Conservation (phyloP, 2,113 vertebrate species). For the Periophthalmodon schlosseri region DNA sequence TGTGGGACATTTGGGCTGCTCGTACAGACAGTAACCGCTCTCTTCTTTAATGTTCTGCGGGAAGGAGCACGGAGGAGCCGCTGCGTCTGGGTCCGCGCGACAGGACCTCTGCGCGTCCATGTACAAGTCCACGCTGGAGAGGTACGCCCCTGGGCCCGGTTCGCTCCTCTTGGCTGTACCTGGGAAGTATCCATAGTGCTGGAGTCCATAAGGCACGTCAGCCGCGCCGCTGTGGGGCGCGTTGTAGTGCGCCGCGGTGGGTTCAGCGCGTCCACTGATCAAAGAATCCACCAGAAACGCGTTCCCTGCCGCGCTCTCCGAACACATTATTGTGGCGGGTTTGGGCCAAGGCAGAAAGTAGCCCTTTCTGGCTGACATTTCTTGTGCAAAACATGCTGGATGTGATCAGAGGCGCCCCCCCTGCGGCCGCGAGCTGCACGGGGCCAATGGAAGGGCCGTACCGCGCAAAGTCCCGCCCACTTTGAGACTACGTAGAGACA, state of each 20-base stretch:
- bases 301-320: conserved; percentile 95
- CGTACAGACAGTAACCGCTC: conserved; percentile 95
- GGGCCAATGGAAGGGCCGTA: conserved; percentile 90
- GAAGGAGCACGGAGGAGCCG: conserved; percentile 88
- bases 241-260: conserved; percentile 86
- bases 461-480: conserved; percentile 87
- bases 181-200: conserved; percentile 96
- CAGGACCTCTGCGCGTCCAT: conserved; percentile 93
- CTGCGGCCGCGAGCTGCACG: conserved; percentile 80
- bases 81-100: conserved; percentile 88
- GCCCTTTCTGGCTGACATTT: conserved; percentile 99
- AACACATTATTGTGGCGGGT: conserved; percentile 99
- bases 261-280: conserved; percentile 92
- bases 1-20: conserved; percentile 93
- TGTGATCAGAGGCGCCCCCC: conserved; percentile 98
- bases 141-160: conserved; percentile 83
- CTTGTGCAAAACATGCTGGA: conserved; percentile 99
- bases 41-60: conserved; percentile 97
- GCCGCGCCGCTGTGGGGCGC: conserved; percentile 83
- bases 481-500: conserved; percentile 84
- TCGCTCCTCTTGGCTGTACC: conserved; percentile 90
- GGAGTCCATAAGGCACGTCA: conserved; percentile 94
- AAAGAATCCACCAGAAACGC: conserved; percentile 98
- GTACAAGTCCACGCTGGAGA: conserved; percentile 95
- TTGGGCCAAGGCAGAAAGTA: conserved; percentile 98